phyloP scores from a whole-genome alignment of 2,797 vertebrate genomes.

The Poecilia gillii region DNA sequence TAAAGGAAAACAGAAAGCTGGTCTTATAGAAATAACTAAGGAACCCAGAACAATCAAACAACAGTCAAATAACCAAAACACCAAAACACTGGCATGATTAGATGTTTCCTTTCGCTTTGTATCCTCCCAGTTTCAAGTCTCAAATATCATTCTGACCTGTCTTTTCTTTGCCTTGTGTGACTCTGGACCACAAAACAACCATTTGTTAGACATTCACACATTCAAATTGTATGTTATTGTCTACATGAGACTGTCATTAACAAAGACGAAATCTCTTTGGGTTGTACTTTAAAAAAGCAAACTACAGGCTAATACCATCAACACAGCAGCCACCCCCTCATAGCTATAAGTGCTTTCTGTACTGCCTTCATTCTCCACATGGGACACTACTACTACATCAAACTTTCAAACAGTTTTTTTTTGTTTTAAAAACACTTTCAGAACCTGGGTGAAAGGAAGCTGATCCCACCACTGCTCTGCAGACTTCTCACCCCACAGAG shows the following conservation, averaged over 20 bases:
- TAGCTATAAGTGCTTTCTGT: not conserved
- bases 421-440: not conserved
- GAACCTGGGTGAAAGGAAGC: too few species aligned
- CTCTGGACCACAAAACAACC: not conserved
- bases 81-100: too few species aligned
- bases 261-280: not conserved
- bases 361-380: not conserved
- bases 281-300: constrained; percentile 1
- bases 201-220: not conserved
- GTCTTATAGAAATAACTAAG: too few species aligned
- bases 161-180: too few species aligned
- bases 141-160: too few species aligned
- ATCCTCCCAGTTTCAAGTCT: too few species aligned
- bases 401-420: not conserved
- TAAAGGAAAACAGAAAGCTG: too few species aligned
- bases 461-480: not conserved
- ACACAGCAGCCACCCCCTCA: not conserved
- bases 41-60: too few species aligned
- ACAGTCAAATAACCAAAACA: too few species aligned
- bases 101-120: too few species aligned
- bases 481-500: not conserved
- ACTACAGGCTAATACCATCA: not conserved
- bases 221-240: not conserved
- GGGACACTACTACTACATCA: not conserved
- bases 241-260: not conserved